Percentiles rank a stretch among this genome's conserved stretches.
phyloP scores from a whole-genome alignment of 2,113 vertebrate species.

The Gallinago jamesoni region DNA sequence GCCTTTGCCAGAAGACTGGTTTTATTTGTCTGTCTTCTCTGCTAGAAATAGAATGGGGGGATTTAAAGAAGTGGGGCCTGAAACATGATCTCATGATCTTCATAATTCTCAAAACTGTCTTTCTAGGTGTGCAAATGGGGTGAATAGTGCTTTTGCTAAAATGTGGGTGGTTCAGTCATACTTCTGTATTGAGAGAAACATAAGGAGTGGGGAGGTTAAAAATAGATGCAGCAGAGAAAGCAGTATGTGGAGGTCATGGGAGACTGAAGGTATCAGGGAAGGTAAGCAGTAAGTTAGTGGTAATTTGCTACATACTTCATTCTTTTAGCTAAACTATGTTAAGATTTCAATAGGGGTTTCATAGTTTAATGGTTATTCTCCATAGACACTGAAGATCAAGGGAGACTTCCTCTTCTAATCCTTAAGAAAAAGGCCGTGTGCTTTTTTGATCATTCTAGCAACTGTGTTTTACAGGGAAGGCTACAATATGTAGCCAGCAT shows the following conservation, averaged over 20 bases:
- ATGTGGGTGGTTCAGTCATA: neutral
- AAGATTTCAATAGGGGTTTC: neutral
- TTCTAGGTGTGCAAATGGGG: neutral
- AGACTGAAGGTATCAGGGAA: neutral
- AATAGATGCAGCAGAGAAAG: neutral
- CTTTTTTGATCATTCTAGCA: neutral
- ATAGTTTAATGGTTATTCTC: neutral
- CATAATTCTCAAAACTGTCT: neutral
- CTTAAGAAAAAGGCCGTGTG: neutral
- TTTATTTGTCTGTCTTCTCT: neutral
- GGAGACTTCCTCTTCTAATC: neutral
- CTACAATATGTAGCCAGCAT: neutral
- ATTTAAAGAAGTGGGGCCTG: neutral
- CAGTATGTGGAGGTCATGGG: neutral
- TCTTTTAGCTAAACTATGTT: neutral
- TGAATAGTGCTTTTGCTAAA: slow-evolving; percentile 13
- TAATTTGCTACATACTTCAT: neutral
- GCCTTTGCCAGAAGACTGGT: neutral
- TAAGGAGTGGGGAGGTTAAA: neutral
- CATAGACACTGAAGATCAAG: neutral
- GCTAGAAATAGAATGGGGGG: neutral
- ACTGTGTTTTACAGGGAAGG: neutral
- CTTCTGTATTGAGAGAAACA: neutral
- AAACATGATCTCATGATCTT: neutral
- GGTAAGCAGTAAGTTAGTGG: neutral